These are phyloP conservation scores for Cheilosia scutellata DNA, from an alignment of 2,888 invertebrate genomes.

Conservation along the genomic window DNA sequence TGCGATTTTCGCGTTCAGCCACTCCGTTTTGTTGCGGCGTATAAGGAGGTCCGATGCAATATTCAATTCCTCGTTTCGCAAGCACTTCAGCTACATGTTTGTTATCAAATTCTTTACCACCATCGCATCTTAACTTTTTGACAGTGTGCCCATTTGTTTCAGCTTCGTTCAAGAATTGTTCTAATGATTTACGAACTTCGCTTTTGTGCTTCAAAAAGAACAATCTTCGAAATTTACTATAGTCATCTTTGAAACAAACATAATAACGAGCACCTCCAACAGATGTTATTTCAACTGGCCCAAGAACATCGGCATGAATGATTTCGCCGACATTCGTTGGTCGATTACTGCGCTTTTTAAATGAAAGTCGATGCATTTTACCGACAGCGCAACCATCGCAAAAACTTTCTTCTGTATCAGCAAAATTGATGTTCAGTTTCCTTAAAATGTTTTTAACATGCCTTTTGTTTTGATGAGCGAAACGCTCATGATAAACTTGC, in stretches of 20 bases:
- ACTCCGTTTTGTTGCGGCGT: slow-evolving; percentile 20
- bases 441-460: too few species aligned
- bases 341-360: neutral
- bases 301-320: slow-evolving; percentile 35
- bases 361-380: too few species aligned
- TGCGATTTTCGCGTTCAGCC: slow-evolving; percentile 18
- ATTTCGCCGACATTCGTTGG: slow-evolving; percentile 9
- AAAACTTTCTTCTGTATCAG: too few species aligned
- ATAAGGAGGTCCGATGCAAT: slow-evolving; percentile 11
- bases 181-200: slow-evolving; percentile 24
- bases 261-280: slow-evolving; percentile 32
- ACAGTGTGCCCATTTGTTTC: slow-evolving; percentile 38
- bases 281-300: slow-evolving; percentile 40
- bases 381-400: too few species aligned
- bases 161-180: slow-evolving; percentile 42
- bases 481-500: too few species aligned
- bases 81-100: slow-evolving; percentile 1
- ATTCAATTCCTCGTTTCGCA: slow-evolving; percentile 6
- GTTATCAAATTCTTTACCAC: slow-evolving; percentile 23
- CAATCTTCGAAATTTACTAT: slow-evolving; percentile 35
- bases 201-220: slow-evolving; percentile 27
- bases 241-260: slow-evolving; percentile 43
- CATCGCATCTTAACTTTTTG: slow-evolving; percentile 50
- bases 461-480: too few species aligned
- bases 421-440: too few species aligned